These are phyloP conservation scores for Atta colombica DNA, from an alignment of 1,140 invertebrate genomes.

Conservation along the genomic window DNA sequence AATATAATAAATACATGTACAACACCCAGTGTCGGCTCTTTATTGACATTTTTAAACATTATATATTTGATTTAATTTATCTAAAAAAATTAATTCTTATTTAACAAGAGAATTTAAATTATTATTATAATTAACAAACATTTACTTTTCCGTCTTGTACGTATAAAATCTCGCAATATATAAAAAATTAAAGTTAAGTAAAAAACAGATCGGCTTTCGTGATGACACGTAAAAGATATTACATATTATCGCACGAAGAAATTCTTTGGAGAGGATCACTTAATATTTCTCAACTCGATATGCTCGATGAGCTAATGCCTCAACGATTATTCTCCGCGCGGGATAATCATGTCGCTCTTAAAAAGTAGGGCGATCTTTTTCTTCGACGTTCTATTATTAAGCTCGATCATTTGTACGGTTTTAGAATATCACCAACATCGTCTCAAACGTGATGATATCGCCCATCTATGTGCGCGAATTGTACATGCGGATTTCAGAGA, in stretches of 20 bases:
- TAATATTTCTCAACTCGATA: slow-evolving; percentile 28
- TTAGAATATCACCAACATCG: slow-evolving; percentile 10
- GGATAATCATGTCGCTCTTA: slow-evolving; percentile 29
- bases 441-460: background rate
- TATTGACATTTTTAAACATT: too few species aligned
- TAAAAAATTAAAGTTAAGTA: background rate
- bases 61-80: too few species aligned
- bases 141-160: too few species aligned
- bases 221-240: background rate
- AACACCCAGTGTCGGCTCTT: too few species aligned
- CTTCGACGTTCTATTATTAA: slow-evolving; percentile 49
- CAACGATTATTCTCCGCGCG: slow-evolving; percentile 13
- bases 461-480: background rate
- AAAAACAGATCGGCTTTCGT: background rate
- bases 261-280: slow-evolving; percentile 13
- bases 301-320: slow-evolving; percentile 10
- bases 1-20: too few species aligned
- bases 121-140: too few species aligned
- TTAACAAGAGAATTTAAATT: too few species aligned
- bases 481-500: background rate
- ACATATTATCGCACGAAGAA: background rate
- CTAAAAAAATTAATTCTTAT: too few species aligned
- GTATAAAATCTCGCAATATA: background rate
- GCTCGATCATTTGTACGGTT: slow-evolving; percentile 41
- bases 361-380: slow-evolving; percentile 38